Base-by-base conservation (phyloP, 2,888 invertebrate genomes). In the Chrysina gloriosa region DNA sequence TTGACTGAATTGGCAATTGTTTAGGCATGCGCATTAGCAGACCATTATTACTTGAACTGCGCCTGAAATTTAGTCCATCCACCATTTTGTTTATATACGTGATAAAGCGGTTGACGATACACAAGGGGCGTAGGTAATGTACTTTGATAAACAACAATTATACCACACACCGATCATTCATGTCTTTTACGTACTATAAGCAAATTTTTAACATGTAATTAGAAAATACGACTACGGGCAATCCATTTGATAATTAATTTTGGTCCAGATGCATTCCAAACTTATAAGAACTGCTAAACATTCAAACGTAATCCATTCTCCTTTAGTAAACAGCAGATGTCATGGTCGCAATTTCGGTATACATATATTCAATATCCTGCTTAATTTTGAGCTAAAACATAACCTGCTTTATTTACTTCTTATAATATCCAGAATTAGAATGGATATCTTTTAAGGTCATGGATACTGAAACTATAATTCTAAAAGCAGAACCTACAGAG, bases 51-150 rank as follows among this genome's bases (percentile, higher is more conserved):
- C 9, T n/a, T 19, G 16, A 31, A 16, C 52, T 45, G 39, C 81
- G 81, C 82, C 82, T 81, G 79, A 76, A 79, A 81, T 77, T 77
- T 82, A 81, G 81, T 77, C 78, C 79, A 78, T 76, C 79, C 78
- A 76, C 82, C 82, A 82, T 82, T 77, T 81, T 81, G 74, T 75
- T 73, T 75, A 75, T 78, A 74, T 73, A 74, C 76, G 75, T 82
- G 83, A 80, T 79, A 78, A 77, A 78, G 75, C 79, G 81, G 83
- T 83, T 83, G 82, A 81, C 82, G 77, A 80, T 80, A 74, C 80
- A 81, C 75, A 76, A 82, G 83, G 83, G 83, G 82, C 81, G 81
- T 79, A 78, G 78, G 79, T 79, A 78, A 67, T 34, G 54, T 29
- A 65, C 21, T 58, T 45, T 66, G 56, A 58, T 58, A 67, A 68